Evolutionary conservation across 2,888 invertebrate species (phyloP).

Genomic region (Actias luna): DNA sequence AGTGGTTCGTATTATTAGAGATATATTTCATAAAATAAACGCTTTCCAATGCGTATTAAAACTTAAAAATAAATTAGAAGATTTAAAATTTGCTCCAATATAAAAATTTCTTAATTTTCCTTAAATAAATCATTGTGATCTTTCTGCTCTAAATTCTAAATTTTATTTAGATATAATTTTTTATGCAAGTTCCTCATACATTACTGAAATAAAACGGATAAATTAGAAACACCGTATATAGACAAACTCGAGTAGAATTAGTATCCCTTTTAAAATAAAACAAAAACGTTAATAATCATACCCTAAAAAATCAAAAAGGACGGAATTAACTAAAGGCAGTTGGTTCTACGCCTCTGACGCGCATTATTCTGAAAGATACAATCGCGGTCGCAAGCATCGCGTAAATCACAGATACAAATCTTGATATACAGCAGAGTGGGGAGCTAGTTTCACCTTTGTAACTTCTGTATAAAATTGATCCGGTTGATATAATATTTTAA

Average conservation of each 20-base stretch:
- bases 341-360: constrained; percentile 51
- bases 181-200: not conserved
- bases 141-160: too few species aligned
- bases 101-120: too few species aligned
- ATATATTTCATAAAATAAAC: too few species aligned
- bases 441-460: constrained; percentile 42
- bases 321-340: constrained; percentile 52
- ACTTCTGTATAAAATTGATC: constrained; percentile 38
- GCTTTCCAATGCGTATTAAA: too few species aligned
- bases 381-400: constrained; percentile 59
- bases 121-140: too few species aligned
- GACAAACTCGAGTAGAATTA: not conserved
- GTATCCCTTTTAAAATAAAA: constrained; percentile 16
- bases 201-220: not conserved
- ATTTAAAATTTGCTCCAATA: too few species aligned
- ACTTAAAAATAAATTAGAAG: too few species aligned
- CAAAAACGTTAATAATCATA: constrained; percentile 15
- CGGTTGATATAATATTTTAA: constrained; percentile 25
- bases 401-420: constrained; percentile 75
- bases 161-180: not conserved
- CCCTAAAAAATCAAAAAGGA: constrained; percentile 11
- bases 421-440: constrained; percentile 55
- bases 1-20: too few species aligned
- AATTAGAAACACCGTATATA: not conserved
- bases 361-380: constrained; percentile 76